A percentile compares a stretch with the other conserved stretches of the same genome.
These are phyloP conservation scores for Myioborus melanocephalus DNA, from an alignment of 2,797 vertebrate genomes.

Conservation along the genomic window DNA sequence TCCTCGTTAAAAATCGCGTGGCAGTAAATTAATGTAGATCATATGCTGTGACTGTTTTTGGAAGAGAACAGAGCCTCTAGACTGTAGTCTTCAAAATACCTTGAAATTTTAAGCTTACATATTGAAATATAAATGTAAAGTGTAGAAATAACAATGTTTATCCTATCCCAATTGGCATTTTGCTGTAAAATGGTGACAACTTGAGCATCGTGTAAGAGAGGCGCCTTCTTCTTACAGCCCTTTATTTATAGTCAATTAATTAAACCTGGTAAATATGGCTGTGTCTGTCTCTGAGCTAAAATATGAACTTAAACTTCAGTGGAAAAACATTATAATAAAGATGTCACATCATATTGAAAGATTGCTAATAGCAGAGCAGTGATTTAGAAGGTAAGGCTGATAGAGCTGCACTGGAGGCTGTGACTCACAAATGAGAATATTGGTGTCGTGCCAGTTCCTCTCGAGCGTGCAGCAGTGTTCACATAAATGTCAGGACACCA, in stretches of 20 bases:
- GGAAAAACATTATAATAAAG: constrained; percentile 64
- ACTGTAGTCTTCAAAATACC: background rate
- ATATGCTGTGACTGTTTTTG: background rate
- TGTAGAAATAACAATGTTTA: background rate
- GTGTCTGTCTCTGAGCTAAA: constrained; percentile 50
- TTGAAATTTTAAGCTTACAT: background rate
- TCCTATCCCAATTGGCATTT: background rate
- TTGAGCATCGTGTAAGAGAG: background rate
- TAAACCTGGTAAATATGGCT: constrained; percentile 41
- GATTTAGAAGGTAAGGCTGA: constrained; percentile 55
- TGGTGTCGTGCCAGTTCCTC: constrained; percentile 25
- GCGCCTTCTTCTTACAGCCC: background rate
- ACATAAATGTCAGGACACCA: constrained; percentile 16
- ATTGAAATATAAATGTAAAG: background rate
- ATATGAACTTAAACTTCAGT: constrained; percentile 61
- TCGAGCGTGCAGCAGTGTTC: background rate
- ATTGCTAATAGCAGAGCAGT: constrained; percentile 47
- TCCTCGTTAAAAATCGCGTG: background rate
- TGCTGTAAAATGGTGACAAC: constrained; percentile 17
- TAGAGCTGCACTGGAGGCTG: constrained; percentile 12
- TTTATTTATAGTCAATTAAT: constrained; percentile 64
- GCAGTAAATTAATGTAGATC: background rate
- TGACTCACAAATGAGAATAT: constrained; percentile 50
- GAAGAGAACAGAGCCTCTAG: background rate
- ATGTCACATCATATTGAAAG: constrained; percentile 45